Percentiles rank a stretch among this genome's conserved stretches.
Evolutionary conservation across 2,113 vertebrate species (phyloP).

Genomic region (Sylvia atricapilla): DNA sequence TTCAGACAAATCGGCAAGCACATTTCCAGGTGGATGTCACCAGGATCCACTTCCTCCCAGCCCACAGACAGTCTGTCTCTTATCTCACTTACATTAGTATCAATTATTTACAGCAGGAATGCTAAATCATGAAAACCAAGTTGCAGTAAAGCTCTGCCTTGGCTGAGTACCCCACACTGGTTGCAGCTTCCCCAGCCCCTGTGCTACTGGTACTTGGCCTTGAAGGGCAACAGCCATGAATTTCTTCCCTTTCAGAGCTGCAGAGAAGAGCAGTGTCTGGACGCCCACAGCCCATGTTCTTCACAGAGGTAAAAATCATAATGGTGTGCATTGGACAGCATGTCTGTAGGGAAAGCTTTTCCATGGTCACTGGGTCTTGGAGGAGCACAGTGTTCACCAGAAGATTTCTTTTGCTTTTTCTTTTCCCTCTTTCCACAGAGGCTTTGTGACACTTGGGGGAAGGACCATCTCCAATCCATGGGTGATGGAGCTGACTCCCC

Average conservation of each 20-base stretch:
- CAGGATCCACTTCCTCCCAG: constrained; percentile 37
- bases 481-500: not conserved
- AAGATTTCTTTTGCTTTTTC: not conserved
- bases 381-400: not conserved
- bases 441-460: not conserved
- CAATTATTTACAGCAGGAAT: constrained; percentile 33
- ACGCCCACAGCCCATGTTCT: not conserved
- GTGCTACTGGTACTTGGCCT: not conserved
- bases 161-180: not conserved
- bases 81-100: constrained; percentile 50
- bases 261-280: not conserved
- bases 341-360: not conserved
- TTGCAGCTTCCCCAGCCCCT: not conserved
- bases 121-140: constrained; percentile 16
- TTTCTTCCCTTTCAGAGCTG: not conserved
- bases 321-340: rapidly evolving
- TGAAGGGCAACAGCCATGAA: not conserved
- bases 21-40: constrained; percentile 49
- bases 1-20: constrained; percentile 16
- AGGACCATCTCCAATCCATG: rapidly evolving
- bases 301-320: rapidly evolving
- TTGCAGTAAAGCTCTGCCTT: not conserved
- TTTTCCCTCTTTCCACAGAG: not conserved
- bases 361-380: not conserved
- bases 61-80: constrained; percentile 54